Evolutionary conservation across 2,113 vertebrate genomes (phyloP).

Genomic region (Dolichotis patagonum): DNA sequence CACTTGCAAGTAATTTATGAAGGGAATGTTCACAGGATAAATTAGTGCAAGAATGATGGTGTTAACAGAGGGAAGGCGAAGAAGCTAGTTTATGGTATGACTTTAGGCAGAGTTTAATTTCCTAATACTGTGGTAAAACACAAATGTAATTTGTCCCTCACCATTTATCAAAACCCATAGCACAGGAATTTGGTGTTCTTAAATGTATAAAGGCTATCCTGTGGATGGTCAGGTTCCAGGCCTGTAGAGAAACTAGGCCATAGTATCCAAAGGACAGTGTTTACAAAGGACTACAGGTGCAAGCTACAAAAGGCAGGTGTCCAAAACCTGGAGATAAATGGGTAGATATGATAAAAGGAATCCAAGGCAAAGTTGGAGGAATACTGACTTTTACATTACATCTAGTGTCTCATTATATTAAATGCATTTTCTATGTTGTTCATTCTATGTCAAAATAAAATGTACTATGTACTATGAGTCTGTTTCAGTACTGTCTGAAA

Average conservation of each 20-base stretch:
- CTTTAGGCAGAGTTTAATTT: background rate
- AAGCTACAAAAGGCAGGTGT: background rate
- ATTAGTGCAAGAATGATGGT: too few species aligned
- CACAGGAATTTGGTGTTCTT: background rate
- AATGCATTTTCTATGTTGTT: background rate
- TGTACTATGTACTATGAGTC: background rate
- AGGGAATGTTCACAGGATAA: background rate
- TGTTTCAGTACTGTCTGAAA: background rate
- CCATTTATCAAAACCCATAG: background rate
- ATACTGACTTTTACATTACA: background rate
- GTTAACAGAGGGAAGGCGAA: background rate
- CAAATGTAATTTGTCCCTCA: background rate
- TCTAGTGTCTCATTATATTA: background rate
- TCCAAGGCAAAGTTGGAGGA: background rate
- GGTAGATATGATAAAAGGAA: background rate
- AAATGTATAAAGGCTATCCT: background rate
- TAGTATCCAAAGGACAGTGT: background rate
- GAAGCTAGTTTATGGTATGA: background rate
- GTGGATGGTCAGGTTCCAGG: background rate
- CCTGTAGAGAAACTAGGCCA: accelerated
- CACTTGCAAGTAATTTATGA: background rate
- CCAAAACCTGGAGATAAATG: background rate
- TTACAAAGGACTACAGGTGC: background rate
- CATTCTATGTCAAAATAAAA: background rate
- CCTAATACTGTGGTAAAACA: background rate